phyloP scores from a whole-genome alignment of 2,113 vertebrate genomes.

The Tursiops truncatus region DNA sequence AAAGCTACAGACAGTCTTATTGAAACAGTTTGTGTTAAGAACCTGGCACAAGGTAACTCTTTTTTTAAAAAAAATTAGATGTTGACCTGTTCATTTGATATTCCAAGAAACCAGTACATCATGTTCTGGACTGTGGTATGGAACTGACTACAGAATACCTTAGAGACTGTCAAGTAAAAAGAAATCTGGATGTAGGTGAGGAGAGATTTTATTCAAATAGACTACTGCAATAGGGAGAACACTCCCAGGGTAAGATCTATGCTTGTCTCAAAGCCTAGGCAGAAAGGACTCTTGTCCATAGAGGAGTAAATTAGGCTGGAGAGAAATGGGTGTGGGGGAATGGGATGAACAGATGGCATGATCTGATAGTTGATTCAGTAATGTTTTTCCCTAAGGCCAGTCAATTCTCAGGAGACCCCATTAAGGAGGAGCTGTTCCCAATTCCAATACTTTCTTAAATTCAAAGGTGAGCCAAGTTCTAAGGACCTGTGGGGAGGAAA shows the following conservation, averaged over 20 bases:
- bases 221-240: background rate
- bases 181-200: background rate
- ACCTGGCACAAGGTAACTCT: background rate
- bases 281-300: background rate
- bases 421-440: background rate
- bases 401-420: background rate
- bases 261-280: background rate
- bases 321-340: background rate
- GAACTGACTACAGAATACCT: background rate
- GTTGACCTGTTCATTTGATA: background rate
- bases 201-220: background rate
- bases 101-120: background rate
- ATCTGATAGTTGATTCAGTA: background rate
- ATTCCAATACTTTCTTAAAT: background rate
- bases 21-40: background rate
- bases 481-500: background rate
- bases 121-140: background rate
- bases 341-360: background rate
- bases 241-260: background rate
- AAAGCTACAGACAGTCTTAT: background rate
- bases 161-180: background rate
- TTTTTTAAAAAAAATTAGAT: background rate
- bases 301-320: background rate
- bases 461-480: background rate
- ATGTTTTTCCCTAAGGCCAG: background rate